A percentile compares a stretch with the other conserved stretches of the same genome.
These are phyloP conservation scores for Palythoa heliodiscus DNA, from an alignment of 92 coral and sea anemone genomes.

Conservation along the genomic window DNA sequence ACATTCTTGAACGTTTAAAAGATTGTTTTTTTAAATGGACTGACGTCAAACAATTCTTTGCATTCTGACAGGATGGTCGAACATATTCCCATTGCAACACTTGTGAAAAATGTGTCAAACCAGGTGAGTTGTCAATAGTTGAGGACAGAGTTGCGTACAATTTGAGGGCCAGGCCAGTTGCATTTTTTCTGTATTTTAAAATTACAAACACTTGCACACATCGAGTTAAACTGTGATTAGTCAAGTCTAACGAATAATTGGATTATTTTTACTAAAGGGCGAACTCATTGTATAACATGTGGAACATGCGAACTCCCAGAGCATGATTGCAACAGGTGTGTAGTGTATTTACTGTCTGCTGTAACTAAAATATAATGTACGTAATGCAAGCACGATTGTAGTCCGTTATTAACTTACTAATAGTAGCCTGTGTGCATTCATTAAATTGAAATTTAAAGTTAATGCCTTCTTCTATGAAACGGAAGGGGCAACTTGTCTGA, in stretches of 20 bases:
- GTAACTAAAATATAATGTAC: not conserved
- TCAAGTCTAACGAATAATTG: not conserved
- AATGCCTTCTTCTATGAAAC: too few relatives aligned
- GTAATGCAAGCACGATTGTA: not conserved
- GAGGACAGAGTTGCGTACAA: not conserved
- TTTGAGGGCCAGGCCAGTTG: too few relatives aligned
- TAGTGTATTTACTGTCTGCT: not conserved
- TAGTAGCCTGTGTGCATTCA: not conserved
- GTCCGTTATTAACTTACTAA: not conserved
- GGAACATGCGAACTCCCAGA: slow-evolving; percentile 73
- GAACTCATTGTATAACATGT: slow-evolving; percentile 80
- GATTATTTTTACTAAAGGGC: slow-evolving; percentile 52
- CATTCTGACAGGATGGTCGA: slow-evolving; percentile 82
- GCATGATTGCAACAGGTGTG: slow-evolving; percentile 82
- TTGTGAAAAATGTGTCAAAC: slow-evolving; percentile 89
- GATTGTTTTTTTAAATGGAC: not conserved
- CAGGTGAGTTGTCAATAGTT: slow-evolving; percentile 59
- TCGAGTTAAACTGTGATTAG: not conserved
- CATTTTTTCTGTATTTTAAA: too few relatives aligned
- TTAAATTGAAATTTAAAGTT: too few relatives aligned
- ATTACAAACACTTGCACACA: too few relatives aligned
- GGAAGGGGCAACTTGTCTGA: too few relatives aligned
- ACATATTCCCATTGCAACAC: slow-evolving; percentile 80
- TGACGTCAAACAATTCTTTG: not conserved
- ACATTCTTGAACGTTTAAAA: not conserved